Base-by-base conservation (phyloP, 35 echinoderm and acorn worm species). In the Patiria miniata region DNA sequence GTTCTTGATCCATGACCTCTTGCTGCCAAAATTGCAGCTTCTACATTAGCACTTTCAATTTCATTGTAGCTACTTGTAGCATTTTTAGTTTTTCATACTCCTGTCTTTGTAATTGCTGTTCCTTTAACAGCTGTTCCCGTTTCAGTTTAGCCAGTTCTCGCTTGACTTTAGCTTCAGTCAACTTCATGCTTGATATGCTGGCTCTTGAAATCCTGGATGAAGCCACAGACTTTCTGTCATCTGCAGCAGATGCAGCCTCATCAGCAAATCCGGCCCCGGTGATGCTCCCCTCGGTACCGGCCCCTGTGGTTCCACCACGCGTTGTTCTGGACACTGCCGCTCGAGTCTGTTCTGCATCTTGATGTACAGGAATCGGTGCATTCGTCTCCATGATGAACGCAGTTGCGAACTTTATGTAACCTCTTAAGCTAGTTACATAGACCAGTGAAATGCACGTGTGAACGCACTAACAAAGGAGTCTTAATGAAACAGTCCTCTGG, bases 11-110 rank as follows among this genome's bases (percentile, higher is more conserved):
- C 18, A 78, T 65, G 14, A 68, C 51, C 68, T 91, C 90, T 36
- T 87, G 84, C 77, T 87, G 84, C 90, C 84, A 87, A 77, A n/a
- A 92, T 92, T 16, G 90, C 78, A 68, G 90, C 90, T 79, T 92
- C 90, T 28, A 92, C 37, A 28, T 87, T 36, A 17, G 69, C 89
- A 91, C 85, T 91, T 8, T 79, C 69, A n/a, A 79, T 32, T 79
- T 91, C 89, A 80, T 86, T 69, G 16, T 91, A n/a, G n/a, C 89
- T 8, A 86, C 23, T 56, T 91, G 78, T n/a, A 91, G 14, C 32
- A 37, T 32, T 78, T 90, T 81, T 44, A 90, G 37, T 52, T 77
- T 78, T 77, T 90, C 88, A 36, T 85, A 55, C 33, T 85, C 52
- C 32, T 90, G 19, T 85, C 88, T 77, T 85, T 16, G 37, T 28